Percentiles rank a stretch among this genome's conserved stretches.
Evolutionary conservation across 2,113 vertebrate genomes (phyloP).

Genomic region (Etheostoma spectabile): DNA sequence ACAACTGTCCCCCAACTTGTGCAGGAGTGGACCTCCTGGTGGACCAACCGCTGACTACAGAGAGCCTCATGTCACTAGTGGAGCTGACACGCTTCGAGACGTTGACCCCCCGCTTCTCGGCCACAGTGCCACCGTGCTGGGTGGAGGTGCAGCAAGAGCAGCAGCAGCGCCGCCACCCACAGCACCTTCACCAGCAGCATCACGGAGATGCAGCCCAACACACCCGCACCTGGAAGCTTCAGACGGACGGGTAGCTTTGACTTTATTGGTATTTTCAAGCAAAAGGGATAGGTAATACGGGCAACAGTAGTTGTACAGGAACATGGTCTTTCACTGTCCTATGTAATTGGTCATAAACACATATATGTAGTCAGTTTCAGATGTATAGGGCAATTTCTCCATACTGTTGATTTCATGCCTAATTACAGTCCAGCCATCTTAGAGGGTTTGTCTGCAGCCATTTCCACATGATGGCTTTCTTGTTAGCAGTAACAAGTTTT

Average conservation of each 20-base stretch:
- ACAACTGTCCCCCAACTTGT: not conserved
- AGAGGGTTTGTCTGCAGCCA: not conserved
- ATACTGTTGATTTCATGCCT: not conserved
- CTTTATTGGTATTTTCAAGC: not conserved
- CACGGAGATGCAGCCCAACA: constrained; percentile 98
- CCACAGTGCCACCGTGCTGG: constrained; percentile 98
- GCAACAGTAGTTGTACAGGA: not conserved
- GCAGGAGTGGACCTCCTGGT: constrained; percentile 96
- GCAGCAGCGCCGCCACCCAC: constrained; percentile 95
- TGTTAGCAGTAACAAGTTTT: not conserved
- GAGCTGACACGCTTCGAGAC: constrained; percentile 98
- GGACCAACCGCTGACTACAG: constrained; percentile 92
- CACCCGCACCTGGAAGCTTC: constrained; percentile 98
- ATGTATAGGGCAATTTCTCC: not conserved
- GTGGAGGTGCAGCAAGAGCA: constrained; percentile 99
- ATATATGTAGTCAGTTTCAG: not conserved
- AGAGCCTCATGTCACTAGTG: constrained; percentile 93
- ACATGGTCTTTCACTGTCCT: not conserved
- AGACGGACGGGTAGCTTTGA: constrained; percentile 89
- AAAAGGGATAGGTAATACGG: not conserved
- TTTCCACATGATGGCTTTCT: not conserved
- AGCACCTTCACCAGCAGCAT: constrained; percentile 98
- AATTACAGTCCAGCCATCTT: not conserved
- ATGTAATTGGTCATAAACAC: not conserved
- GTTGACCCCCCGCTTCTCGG: constrained; percentile 95